Evolutionary conservation across 2,888 invertebrate species (phyloP).

Genomic region (Chydorus sphaericus): DNA sequence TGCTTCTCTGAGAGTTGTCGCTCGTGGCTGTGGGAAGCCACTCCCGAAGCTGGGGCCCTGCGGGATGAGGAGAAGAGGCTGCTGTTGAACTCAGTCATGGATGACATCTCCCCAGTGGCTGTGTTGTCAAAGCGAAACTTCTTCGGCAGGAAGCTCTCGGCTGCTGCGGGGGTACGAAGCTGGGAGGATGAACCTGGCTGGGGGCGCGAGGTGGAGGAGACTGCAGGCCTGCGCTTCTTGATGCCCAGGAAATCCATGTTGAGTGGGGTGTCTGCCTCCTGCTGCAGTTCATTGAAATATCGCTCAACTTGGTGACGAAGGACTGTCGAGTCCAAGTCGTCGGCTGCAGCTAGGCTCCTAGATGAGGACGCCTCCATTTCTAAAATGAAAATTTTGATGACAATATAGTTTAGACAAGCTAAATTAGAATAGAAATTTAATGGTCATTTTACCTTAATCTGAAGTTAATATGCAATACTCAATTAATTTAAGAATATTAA

Average conservation of each 20-base stretch:
- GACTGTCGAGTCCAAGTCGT: slow-evolving; percentile 1
- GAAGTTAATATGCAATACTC: too few relatives aligned
- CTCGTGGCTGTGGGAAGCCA: background rate
- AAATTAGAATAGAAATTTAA: too few relatives aligned
- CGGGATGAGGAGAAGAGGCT: background rate
- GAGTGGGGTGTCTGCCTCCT: background rate
- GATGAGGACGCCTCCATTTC: too few relatives aligned
- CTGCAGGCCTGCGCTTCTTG: background rate
- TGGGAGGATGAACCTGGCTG: background rate
- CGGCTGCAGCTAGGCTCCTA: background rate
- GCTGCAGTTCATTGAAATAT: background rate
- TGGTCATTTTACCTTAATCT: too few relatives aligned
- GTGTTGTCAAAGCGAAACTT: background rate
- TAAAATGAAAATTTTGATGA: too few relatives aligned
- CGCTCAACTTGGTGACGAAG: background rate
- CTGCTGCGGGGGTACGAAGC: background rate
- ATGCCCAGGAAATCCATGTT: background rate
- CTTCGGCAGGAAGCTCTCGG: background rate
- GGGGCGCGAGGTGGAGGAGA: background rate
- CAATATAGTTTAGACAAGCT: too few relatives aligned
- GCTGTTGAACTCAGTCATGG: background rate
- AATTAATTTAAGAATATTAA: too few relatives aligned
- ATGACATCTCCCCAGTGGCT: background rate
- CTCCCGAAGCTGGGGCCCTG: background rate
- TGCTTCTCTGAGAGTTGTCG: background rate